Conservation (phyloP, 2,797 vertebrate species). For the Halcyon smyrnensis region DNA sequence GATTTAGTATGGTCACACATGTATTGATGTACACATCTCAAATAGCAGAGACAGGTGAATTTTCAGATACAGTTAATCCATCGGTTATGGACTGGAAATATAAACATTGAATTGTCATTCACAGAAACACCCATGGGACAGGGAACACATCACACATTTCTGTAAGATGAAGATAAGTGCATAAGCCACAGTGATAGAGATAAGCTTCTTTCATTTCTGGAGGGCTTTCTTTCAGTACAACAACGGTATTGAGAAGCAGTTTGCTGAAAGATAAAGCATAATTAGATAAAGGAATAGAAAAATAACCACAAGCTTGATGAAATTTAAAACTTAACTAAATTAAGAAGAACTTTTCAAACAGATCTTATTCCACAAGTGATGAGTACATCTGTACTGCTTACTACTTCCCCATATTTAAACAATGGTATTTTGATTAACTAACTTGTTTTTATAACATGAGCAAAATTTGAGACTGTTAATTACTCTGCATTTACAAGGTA, state of each 20-base stretch:
- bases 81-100: neutral
- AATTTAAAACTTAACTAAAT: constrained; percentile 8
- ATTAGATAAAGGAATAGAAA: constrained; percentile 53
- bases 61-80: neutral
- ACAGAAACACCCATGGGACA: neutral
- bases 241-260: constrained; percentile 25
- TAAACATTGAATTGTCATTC: constrained; percentile 38
- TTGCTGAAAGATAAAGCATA: constrained; percentile 25
- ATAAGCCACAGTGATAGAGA: constrained; percentile 50
- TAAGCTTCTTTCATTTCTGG: constrained; percentile 61
- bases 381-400: neutral
- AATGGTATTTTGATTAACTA: neutral
- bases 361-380: neutral
- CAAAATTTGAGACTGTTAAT: neutral
- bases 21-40: neutral
- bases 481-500: neutral
- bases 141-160: neutral
- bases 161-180: constrained; percentile 63
- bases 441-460: neutral
- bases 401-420: neutral
- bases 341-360: neutral
- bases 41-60: neutral
- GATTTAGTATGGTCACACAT: neutral
- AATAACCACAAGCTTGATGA: constrained; percentile 1
- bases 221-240: constrained; percentile 30